Percentiles rank a stretch among this genome's conserved stretches.
Evolutionary conservation across 1,140 invertebrate genomes (phyloP).

Genomic region (Diorhabda elongata): DNA sequence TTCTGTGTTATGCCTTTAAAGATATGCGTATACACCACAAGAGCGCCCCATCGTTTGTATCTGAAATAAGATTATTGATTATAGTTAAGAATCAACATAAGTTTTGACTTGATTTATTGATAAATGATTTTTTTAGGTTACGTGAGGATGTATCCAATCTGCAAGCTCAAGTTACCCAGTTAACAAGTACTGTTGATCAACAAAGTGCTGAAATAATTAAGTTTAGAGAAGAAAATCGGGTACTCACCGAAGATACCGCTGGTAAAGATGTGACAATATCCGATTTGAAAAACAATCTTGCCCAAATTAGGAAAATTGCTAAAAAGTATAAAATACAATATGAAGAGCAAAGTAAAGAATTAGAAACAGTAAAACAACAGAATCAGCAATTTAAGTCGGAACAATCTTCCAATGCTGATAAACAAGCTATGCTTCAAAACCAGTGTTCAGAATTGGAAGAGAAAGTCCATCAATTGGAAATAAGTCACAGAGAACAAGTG

Average conservation of each 20-base stretch:
- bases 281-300: conserved; percentile 72
- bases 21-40: no score
- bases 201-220: conserved; percentile 51
- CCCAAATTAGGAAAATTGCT: conserved; percentile 84
- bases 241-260: conserved; percentile 64
- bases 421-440: conserved; percentile 51
- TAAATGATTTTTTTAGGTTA: conserved; percentile 20
- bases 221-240: conserved; percentile 59
- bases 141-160: conserved; percentile 50
- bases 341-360: conserved; percentile 64
- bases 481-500: conserved; percentile 50
- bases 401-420: conserved; percentile 37
- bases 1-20: no score
- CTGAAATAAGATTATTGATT: no score
- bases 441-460: conserved; percentile 52
- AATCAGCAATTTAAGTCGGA: conserved; percentile 44
- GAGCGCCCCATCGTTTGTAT: no score
- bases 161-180: conserved; percentile 47
- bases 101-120: no score
- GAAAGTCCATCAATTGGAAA: conserved; percentile 47
- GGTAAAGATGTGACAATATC: conserved; percentile 64
- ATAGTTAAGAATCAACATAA: no score
- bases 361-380: conserved; percentile 55
- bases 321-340: conserved; percentile 88
- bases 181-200: conserved; percentile 57